A percentile compares a stretch with the other conserved stretches of the same genome.
These are phyloP conservation scores for Pecten maximus DNA, from an alignment of 2,888 invertebrate species.

Conservation along the genomic window DNA sequence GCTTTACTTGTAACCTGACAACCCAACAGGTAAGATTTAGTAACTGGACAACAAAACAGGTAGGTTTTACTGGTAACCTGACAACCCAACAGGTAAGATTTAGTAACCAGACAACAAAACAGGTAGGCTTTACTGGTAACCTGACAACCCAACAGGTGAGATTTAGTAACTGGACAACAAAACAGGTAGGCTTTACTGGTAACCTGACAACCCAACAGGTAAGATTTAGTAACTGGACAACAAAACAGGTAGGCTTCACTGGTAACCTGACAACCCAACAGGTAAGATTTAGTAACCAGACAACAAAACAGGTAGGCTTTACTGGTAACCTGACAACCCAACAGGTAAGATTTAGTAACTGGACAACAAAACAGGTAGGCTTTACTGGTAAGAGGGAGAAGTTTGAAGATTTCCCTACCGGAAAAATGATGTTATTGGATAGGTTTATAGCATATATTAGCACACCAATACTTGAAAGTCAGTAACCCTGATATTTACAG, in stretches of 20 bases:
- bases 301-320: not conserved
- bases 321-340: not conserved
- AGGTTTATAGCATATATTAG: no score
- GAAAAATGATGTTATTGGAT: no score
- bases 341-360: conserved; percentile 11
- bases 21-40: not conserved
- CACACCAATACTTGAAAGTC: no score
- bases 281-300: not conserved
- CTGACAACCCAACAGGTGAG: conserved; percentile 40
- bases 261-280: not conserved
- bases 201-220: not conserved
- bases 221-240: not conserved
- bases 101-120: no score
- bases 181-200: not conserved
- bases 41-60: no score
- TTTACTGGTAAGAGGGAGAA: not conserved
- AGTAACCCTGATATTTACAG: no score
- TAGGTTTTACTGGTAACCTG: not conserved
- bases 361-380: not conserved
- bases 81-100: conserved; percentile 24
- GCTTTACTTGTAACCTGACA: not conserved
- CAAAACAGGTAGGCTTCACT: not conserved
- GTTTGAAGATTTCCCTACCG: no score
- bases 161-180: not conserved
- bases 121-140: not conserved